Evolutionary conservation across 2,113 vertebrate genomes (phyloP), one percentile per base, ranked within the genome.

Genomic region (Brachionichthys hirsutus): DNA sequence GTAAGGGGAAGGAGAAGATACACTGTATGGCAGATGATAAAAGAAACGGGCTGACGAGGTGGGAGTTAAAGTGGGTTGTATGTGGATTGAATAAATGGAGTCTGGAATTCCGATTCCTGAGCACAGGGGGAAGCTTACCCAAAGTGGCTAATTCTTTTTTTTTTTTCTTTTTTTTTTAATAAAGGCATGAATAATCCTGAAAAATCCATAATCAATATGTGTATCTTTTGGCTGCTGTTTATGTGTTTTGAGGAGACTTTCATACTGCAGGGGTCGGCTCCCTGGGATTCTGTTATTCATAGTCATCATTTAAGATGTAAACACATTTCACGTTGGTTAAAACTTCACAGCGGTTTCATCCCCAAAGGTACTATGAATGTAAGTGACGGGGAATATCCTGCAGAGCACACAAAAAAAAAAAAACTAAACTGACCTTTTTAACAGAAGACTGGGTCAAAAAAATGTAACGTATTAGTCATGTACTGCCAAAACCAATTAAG

Each of bases 31-130:
- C 72, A 75, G 62, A 17, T 54, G 63, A 82, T 86, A 48, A 88
- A 82, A 88, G 62, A 67, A 69, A 76, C 52, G 11, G 43, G 54
- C 70, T 75, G 64, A 85, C 76, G 59, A 85, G 80, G 78, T 82
- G 62, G 82, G 82, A 82, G 84, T 76, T 52, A 59, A 84, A 62
- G 78, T 78, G 65, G 84, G 77, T 10, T 68, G 75, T 55, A 19
- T 54, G 17, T 46, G 50, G 48, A 19, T 58, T 52, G 54, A 75
- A 75, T 75, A 82, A 84, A 79, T 63, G 22, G 45, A 67, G 77
- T 77, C 75, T 85, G 77, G 62, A 75, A 74, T 79, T 81, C 71
- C 75, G 71, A n/a, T 76, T 68, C 50, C 19, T 13, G 18, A 56
- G 72, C 46, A 42, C 41, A 52, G 16, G 62, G 69, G 34, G 62